Evolutionary conservation across 2,888 invertebrate species (phyloP), one percentile per base, ranked within the genome.

Genomic region (Acronicta psi): DNA sequence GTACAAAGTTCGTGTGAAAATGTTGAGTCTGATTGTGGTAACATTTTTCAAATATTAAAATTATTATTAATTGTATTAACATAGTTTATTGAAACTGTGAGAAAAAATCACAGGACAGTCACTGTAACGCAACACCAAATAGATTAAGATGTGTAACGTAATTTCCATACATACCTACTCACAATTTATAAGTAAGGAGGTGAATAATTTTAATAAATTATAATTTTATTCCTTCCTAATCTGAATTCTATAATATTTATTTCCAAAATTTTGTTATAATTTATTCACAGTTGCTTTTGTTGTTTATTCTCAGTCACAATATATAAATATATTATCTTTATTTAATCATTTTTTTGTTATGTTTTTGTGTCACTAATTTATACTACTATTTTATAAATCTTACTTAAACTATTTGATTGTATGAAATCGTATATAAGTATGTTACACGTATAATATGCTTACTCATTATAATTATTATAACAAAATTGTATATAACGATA

Each of bases 71-170:
- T 79, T 80, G 79, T 83, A 77, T 65, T 79, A 74, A 79, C 62
- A 76, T 77, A 86, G 82, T 87, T 83, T 87, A 87, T 85, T 74
- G 62, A 70, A 79, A 67, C 70, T 86, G 86, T 90, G 86, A 80
- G n/a, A 85, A 80, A 82, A 69, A 60, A 80, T 87, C 82, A 81
- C 82, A 81, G 77, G 63, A 64, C 76, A 79, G 80, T 86, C 88
- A 92, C 91, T 93, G 91, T 93, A 92, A 91, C 80, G 77, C 87
- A 91, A 93, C 91, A 93, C 92, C 93, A 93, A 92, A 88, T 93
- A 92, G 88, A 67, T 70, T 92, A 92, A 88, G 87, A 81, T 77
- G 67, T 77, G 80, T 81, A 81, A 82, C 80, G 78, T 81, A 81
- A 70, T 70, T 68, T 45, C 51, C 65, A 65, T 82, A 80, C n/a